Evolutionary conservation across 2,888 invertebrate species (phyloP).

Genomic region (Drosophila koepferae): DNA sequence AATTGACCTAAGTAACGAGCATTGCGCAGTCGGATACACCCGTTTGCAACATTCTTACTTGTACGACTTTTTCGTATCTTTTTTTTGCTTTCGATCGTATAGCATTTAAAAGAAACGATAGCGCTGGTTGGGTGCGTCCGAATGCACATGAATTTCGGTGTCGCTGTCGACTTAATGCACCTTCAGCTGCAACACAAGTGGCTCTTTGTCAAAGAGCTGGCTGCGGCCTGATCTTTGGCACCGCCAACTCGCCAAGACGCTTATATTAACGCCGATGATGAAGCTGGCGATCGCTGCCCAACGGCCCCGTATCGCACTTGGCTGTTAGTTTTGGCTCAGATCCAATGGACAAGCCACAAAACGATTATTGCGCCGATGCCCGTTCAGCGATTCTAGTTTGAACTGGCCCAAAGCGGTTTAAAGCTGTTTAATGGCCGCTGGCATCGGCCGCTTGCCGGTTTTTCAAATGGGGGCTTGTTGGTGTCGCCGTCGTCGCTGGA

Average conservation of each 20-base stretch:
- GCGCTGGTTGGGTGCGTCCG: slow-evolving; percentile 40
- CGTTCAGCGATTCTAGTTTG: slow-evolving; percentile 70
- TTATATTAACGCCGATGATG: slow-evolving; percentile 42
- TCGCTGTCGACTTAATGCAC: slow-evolving; percentile 43
- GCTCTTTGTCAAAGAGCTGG: slow-evolving; percentile 47
- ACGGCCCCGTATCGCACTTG: slow-evolving; percentile 29
- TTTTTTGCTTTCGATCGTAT: slow-evolving; percentile 7
- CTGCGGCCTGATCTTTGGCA: slow-evolving; percentile 37
- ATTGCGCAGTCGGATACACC: not conserved
- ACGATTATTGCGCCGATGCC: slow-evolving; percentile 45
- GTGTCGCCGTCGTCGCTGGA: slow-evolving; percentile 2
- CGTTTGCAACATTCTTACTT: not conserved
- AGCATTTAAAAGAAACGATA: slow-evolving; percentile 24
- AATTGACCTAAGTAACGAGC: not conserved
- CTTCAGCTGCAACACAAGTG: slow-evolving; percentile 15
- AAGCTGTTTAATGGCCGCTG: slow-evolving; percentile 55
- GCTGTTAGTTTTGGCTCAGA: slow-evolving; percentile 40
- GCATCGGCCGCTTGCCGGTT: slow-evolving; percentile 54
- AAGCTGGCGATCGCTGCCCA: slow-evolving; percentile 11
- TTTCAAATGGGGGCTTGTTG: slow-evolving; percentile 51
- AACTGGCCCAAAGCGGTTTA: slow-evolving; percentile 71
- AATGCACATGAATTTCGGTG: slow-evolving; percentile 31
- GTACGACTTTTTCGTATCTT: not conserved
- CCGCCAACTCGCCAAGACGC: slow-evolving; percentile 10
- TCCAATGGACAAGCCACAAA: slow-evolving; percentile 34